These are phyloP conservation scores for Cheumatopsyche charites DNA, from an alignment of 1,140 invertebrate genomes.

Conservation along the genomic window DNA sequence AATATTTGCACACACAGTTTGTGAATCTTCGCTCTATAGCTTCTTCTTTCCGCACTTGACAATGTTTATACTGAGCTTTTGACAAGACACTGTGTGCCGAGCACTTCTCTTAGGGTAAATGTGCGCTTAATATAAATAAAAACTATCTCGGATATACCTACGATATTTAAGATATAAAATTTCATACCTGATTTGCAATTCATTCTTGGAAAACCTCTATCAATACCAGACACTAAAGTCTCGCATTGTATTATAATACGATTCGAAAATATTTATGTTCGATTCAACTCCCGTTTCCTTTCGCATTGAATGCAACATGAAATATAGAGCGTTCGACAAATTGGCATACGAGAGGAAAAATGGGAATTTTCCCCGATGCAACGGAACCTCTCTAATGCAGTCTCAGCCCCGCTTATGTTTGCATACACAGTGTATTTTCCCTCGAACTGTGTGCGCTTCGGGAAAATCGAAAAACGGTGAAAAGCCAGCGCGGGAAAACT, in stretches of 20 bases:
- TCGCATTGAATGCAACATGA: neutral
- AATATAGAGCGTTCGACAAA: neutral
- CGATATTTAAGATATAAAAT: no score
- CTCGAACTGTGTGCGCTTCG: neutral
- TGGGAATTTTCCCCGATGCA: neutral
- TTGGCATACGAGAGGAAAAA: constrained; percentile 6
- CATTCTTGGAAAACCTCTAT: no score
- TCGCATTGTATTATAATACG: no score
- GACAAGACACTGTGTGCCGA: neutral
- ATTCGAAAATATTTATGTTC: no score
- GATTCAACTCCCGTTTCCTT: no score
- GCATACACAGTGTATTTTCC: neutral
- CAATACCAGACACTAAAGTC: no score
- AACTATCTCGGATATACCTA: no score
- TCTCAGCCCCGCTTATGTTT: neutral
- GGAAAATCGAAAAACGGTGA: neutral
- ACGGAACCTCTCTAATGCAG: neutral
- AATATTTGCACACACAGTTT: no score
- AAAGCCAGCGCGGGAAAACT: constrained; percentile 7
- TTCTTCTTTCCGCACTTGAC: neutral
- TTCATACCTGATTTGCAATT: no score
- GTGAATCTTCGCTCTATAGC: no score
- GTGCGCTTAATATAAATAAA: neutral
- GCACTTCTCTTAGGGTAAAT: neutral
- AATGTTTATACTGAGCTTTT: constrained; percentile 8